Evolutionary conservation across 2,888 invertebrate species (phyloP), one percentile per base, ranked within the genome.

Genomic region (Acleris cristana): DNA sequence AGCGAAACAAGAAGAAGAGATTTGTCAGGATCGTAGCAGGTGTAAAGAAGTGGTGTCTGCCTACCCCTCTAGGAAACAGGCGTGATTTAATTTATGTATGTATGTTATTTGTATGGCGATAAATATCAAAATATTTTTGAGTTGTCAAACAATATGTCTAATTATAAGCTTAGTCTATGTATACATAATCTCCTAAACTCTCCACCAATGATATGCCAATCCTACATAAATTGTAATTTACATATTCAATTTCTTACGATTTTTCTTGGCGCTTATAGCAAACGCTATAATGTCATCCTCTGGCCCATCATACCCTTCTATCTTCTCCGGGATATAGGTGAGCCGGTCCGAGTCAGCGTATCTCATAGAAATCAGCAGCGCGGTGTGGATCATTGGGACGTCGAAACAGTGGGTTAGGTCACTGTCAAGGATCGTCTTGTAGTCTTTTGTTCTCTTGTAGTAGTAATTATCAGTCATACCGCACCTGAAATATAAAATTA

Each of bases 251-350:
- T 10, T n/a, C 74, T 76, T 80, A 94, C 95, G 94, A 71, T 95
- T 94, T 69, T 89, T 91, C 78, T 95, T 95, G 1, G 98, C 97
- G 55, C 96, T 96, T 12, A 96, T 85, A 4, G 99, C 98, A 90
- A 99, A 98, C 0, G 96, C 94, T 72, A 99, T 98, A 59, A 99
- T 97, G 83, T 99, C 99, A 89, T 99, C 99, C 1, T 94, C 90
- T 0, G 98, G 97, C 0, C 98, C 97, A 62, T 94, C 85, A 76
- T 96, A 97, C n/a, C 88, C 80, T 3, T 79, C 77, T 0, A 96
- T 77, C 60, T 95, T 95, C 2, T 92, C 84, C 0, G 95, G 94
- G 69, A 95, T 91, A 79, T 98, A 99, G 0, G 98, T 96, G 8
- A 99, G 88, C 16, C 81, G 74, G 67, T 96, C 94, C 0, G 96